Percentiles rank a stretch among this genome's conserved stretches.
phyloP scores from a whole-genome alignment of 2,888 invertebrate species.

The Acanthococcus lagerstroemiae region DNA sequence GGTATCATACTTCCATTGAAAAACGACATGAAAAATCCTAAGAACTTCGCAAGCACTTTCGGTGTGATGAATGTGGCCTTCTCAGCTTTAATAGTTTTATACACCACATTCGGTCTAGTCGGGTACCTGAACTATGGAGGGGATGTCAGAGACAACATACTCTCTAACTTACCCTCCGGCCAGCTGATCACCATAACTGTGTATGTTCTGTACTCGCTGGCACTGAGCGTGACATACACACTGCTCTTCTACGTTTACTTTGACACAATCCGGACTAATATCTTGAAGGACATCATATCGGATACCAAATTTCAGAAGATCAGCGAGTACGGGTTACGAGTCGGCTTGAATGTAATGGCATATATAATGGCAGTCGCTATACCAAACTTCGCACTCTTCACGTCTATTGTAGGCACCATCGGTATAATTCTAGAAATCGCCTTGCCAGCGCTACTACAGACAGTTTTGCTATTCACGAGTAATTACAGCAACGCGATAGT shows the following conservation, averaged over 20 bases:
- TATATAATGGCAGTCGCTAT: background rate
- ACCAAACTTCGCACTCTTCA: conserved; percentile 1
- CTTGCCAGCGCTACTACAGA: conserved; percentile 7
- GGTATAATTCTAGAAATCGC: conserved; percentile 15
- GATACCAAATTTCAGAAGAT: background rate
- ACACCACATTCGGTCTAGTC: background rate
- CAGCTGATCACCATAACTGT: background rate
- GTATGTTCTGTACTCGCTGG: background rate
- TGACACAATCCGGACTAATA: background rate
- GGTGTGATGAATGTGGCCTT: background rate
- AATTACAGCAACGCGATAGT: background rate
- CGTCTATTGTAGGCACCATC: background rate
- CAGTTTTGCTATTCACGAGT: background rate
- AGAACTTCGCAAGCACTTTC: background rate
- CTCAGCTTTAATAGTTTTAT: background rate
- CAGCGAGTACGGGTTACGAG: background rate
- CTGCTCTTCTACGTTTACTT: background rate
- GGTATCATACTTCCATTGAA: conserved; percentile 4
- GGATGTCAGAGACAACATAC: background rate
- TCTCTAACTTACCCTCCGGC: conserved; percentile 57
- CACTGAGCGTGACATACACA: background rate
- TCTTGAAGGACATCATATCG: background rate
- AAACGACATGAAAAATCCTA: conserved; percentile 3
- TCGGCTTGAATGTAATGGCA: background rate
- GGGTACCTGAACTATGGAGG: conserved; percentile 4